Percentiles rank a stretch among this genome's conserved stretches.
Evolutionary conservation across 2,113 vertebrate species (phyloP).

Genomic region (Eonycteris spelaea): DNA sequence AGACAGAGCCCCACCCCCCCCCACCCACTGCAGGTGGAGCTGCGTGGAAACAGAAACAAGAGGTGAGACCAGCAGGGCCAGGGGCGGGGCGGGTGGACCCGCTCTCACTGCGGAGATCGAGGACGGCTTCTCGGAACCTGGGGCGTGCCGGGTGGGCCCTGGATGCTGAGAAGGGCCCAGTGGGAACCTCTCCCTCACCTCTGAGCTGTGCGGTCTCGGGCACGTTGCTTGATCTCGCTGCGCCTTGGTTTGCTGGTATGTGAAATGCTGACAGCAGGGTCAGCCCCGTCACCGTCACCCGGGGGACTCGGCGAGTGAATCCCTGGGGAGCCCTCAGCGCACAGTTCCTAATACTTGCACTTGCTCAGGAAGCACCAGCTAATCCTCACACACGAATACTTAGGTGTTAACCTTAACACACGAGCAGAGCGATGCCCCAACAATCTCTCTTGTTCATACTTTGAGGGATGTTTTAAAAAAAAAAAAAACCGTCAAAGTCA

Average conservation of each 20-base stretch:
- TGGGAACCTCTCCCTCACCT: rapidly evolving
- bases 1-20: rapidly evolving
- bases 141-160: not conserved
- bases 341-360: rapidly evolving
- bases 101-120: not conserved
- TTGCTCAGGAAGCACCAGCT: rapidly evolving
- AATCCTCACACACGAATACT: not conserved
- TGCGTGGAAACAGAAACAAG: no score
- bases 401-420: rapidly evolving
- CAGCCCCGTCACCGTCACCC: rapidly evolving
- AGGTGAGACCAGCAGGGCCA: rapidly evolving
- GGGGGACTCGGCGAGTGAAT: rapidly evolving
- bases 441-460: not conserved
- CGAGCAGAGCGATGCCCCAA: not conserved
- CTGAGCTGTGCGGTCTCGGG: not conserved
- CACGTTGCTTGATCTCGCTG: not conserved
- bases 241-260: rapidly evolving
- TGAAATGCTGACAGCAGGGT: rapidly evolving
- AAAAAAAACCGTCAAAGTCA: not conserved
- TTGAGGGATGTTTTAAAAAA: not conserved
- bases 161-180: not conserved
- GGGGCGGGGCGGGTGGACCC: rapidly evolving
- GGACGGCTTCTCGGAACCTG: not conserved
- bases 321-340: rapidly evolving
- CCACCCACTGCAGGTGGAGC: rapidly evolving